Evolutionary conservation across 2,888 invertebrate species (phyloP).

Genomic region (Andrena camellia): DNA sequence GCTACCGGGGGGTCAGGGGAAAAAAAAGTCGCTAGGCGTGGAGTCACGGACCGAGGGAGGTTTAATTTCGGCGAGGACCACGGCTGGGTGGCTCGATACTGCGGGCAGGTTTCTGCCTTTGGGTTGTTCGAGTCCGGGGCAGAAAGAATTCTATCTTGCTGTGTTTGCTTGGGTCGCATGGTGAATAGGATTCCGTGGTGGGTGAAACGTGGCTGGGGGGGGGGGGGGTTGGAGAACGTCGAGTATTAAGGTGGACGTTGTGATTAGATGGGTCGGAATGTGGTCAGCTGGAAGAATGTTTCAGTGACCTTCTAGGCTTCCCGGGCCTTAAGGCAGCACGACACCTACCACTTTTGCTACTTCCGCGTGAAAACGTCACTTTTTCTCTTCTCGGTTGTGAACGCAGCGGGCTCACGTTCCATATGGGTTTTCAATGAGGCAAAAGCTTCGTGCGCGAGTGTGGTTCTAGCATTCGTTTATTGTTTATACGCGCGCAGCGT

Average conservation of each 20-base stretch:
- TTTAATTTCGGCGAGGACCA: constrained; percentile 40
- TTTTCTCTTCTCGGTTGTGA: background rate
- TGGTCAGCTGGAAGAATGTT: background rate
- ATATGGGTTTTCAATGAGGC: constrained; percentile 25
- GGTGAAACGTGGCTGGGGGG: background rate
- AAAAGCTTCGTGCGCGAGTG: constrained; percentile 9
- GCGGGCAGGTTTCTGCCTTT: background rate
- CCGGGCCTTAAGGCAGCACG: too few species aligned
- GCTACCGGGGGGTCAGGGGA: background rate
- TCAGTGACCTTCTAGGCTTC: background rate
- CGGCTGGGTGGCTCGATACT: background rate
- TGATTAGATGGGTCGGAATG: background rate
- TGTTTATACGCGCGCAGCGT: constrained; percentile 47
- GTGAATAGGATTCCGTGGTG: background rate
- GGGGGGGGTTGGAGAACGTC: background rate
- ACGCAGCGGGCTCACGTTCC: background rate
- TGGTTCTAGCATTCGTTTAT: constrained; percentile 45
- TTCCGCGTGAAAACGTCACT: background rate
- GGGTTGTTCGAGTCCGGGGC: background rate
- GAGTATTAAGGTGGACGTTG: background rate
- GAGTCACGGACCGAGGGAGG: constrained; percentile 9
- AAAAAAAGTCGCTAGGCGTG: constrained; percentile 15
- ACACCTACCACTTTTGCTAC: background rate
- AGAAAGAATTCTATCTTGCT: background rate
- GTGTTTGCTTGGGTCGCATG: background rate